These are phyloP conservation scores for Scaptomyza hsui DNA, from an alignment of 1,140 invertebrate genomes.

Conservation along the genomic window DNA sequence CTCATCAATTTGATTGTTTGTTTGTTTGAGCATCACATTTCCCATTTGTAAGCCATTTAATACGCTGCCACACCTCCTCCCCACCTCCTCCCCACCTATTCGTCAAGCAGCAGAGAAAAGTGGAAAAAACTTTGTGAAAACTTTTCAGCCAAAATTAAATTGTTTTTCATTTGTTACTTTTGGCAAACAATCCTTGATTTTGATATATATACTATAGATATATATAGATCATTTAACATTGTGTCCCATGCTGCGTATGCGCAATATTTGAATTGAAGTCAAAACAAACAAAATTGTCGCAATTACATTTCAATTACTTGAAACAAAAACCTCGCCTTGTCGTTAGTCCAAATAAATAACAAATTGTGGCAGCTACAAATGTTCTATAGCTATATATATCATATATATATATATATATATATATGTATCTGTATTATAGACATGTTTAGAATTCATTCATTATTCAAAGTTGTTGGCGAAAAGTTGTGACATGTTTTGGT, in stretches of 20 bases:
- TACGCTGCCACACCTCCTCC: background rate
- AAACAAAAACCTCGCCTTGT: conserved; percentile 44
- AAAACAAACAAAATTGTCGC: conserved; percentile 21
- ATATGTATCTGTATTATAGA: background rate
- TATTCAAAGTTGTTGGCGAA: conserved; percentile 64
- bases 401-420: background rate
- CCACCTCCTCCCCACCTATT: background rate
- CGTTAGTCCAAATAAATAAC: conserved; percentile 44
- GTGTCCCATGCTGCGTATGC: conserved; percentile 36
- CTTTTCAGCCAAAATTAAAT: conserved; percentile 37
- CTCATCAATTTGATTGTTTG: conserved; percentile 36
- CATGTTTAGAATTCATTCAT: conserved; percentile 60
- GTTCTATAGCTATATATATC: background rate
- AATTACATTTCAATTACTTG: conserved; percentile 77
- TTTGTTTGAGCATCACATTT: conserved; percentile 30
- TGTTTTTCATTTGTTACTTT: conserved; percentile 38
- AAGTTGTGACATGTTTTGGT: conserved; percentile 41
- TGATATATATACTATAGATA: too few relatives aligned
- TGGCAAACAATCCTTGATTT: too few relatives aligned
- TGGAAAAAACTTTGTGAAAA: too few relatives aligned
- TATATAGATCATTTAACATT: background rate
- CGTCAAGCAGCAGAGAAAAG: conserved; percentile 4
- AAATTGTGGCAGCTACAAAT: background rate
- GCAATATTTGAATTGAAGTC: conserved; percentile 21
- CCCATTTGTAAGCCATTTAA: conserved; percentile 22